These are phyloP conservation scores for Periophthalmus modestus DNA, from an alignment of 2,113 vertebrate species.

Conservation along the genomic window DNA sequence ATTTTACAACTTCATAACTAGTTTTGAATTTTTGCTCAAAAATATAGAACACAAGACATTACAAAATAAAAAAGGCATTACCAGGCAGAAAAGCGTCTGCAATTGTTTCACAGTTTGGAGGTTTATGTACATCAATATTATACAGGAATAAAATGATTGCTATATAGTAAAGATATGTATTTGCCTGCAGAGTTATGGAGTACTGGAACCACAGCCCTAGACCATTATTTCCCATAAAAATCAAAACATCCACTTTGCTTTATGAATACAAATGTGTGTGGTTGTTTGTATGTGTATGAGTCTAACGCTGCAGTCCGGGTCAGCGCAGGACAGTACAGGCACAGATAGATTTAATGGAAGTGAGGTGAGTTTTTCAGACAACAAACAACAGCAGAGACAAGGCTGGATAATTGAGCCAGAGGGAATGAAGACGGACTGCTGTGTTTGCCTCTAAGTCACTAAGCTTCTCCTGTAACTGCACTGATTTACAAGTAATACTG, in stretches of 20 bases:
- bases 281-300: slow-evolving; percentile 8
- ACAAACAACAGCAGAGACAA: slow-evolving; percentile 28
- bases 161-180: no score
- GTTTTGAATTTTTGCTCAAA: not conserved
- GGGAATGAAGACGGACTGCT: not conserved
- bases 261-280: slow-evolving; percentile 41
- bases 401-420: slow-evolving; percentile 8
- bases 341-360: slow-evolving; percentile 29
- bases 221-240: slow-evolving; percentile 40
- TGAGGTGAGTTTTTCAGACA: slow-evolving; percentile 51
- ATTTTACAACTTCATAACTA: not conserved
- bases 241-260: slow-evolving; percentile 22
- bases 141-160: no score
- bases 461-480: not conserved
- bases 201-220: not conserved
- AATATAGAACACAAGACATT: no score
- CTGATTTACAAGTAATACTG: not conserved
- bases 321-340: slow-evolving; percentile 29
- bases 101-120: no score
- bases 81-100: no score
- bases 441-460: not conserved
- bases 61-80: no score
- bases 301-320: slow-evolving; percentile 34
- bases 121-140: no score
- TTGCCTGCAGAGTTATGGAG: no score